A percentile compares a stretch with the other conserved stretches of the same genome.
Conservation (phyloP, 35 echinoderm and acorn worm genomes). For the Patiria miniata region DNA sequence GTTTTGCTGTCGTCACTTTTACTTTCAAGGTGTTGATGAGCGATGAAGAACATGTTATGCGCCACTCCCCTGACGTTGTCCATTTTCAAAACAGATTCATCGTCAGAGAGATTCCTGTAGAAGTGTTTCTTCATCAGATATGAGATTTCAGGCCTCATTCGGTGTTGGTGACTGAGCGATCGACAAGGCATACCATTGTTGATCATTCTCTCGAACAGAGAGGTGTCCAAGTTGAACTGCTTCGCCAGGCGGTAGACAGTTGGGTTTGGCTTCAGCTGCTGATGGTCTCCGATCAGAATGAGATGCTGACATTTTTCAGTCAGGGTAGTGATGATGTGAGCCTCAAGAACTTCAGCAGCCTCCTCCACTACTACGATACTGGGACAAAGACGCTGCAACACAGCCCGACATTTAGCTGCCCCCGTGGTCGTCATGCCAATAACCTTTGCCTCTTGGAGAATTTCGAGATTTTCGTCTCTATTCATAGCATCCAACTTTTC, state of each 20-base stretch:
- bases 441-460: slow-evolving; percentile 57
- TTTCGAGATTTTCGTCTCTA: slow-evolving; percentile 66
- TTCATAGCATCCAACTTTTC: slow-evolving; percentile 50
- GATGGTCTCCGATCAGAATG: slow-evolving; percentile 88
- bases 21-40: slow-evolving; percentile 60
- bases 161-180: slow-evolving; percentile 62
- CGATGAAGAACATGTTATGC: slow-evolving; percentile 71
- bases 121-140: slow-evolving; percentile 72
- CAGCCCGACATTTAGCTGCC: neutral
- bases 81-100: slow-evolving; percentile 43
- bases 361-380: slow-evolving; percentile 89
- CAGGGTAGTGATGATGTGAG: slow-evolving; percentile 79
- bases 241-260: slow-evolving; percentile 79
- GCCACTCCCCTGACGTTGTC: slow-evolving; percentile 62
- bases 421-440: slow-evolving; percentile 86
- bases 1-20: slow-evolving; percentile 65
- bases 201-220: slow-evolving; percentile 88
- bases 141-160: slow-evolving; percentile 92
- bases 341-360: slow-evolving; percentile 94
- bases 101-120: slow-evolving; percentile 69
- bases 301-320: slow-evolving; percentile 80
- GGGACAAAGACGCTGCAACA: slow-evolving; percentile 42
- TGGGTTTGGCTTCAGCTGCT: slow-evolving; percentile 92
- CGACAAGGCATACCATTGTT: slow-evolving; percentile 67
- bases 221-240: slow-evolving; percentile 74